phyloP scores from a whole-genome alignment of 2,797 vertebrate genomes.

The Psittacula echo region DNA sequence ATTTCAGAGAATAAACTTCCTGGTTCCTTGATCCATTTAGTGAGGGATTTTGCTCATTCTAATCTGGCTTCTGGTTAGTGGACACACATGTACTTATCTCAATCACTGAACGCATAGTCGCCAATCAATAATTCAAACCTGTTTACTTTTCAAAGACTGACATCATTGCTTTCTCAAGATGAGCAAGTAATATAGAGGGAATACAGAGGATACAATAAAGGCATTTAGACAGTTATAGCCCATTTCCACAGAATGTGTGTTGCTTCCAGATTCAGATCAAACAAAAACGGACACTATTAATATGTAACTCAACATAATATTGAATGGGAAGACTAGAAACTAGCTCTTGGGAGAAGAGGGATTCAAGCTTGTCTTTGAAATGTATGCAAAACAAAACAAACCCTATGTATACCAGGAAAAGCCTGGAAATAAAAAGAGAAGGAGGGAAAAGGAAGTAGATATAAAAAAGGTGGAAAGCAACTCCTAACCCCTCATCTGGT shows the following conservation, averaged over 20 bases:
- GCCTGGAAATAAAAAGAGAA: neutral
- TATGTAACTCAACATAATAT: neutral
- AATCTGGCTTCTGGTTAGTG: slow-evolving; percentile 41
- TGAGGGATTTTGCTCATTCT: slow-evolving; percentile 46
- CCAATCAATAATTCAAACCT: slow-evolving; percentile 43
- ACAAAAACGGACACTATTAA: neutral
- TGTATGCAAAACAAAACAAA: neutral
- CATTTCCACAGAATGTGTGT: neutral
- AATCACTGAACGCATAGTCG: neutral
- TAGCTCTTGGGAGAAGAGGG: neutral
- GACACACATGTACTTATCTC: slow-evolving; percentile 11
- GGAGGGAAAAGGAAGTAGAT: neutral
- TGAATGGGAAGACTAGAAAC: neutral
- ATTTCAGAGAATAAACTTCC: slow-evolving; percentile 51
- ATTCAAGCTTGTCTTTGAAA: neutral
- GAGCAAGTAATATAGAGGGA: neutral
- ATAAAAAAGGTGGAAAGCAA: neutral
- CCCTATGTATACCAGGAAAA: neutral
- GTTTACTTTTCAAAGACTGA: slow-evolving; percentile 39
- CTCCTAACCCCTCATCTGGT: neutral
- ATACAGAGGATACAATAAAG: neutral
- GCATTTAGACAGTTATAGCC: neutral
- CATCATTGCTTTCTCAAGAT: slow-evolving; percentile 21
- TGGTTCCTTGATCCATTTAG: slow-evolving; percentile 57
- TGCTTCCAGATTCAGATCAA: neutral